Evolutionary conservation across 2,888 invertebrate genomes (phyloP).

Genomic region (Amphipyra tragopoginis): DNA sequence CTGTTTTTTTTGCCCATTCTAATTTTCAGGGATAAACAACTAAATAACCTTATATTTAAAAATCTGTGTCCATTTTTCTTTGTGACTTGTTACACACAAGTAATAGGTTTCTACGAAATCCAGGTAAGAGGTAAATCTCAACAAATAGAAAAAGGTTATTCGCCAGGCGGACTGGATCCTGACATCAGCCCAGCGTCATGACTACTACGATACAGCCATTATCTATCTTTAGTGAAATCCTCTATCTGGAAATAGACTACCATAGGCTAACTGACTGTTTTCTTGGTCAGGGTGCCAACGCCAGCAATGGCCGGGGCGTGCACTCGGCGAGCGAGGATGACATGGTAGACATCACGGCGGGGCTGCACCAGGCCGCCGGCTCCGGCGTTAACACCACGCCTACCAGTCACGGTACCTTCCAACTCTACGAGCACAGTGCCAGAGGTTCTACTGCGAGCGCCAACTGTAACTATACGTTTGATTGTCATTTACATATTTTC

Average conservation of each 20-base stretch:
- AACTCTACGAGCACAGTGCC: constrained; percentile 80
- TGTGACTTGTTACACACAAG: too few relatives aligned
- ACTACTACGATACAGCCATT: too few relatives aligned
- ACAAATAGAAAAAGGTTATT: not conserved
- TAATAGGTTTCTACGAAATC: too few relatives aligned
- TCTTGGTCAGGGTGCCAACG: constrained; percentile 64
- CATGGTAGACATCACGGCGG: constrained; percentile 81
- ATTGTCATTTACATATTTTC: constrained; percentile 1
- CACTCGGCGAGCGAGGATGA: constrained; percentile 75
- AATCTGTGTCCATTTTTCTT: too few relatives aligned
- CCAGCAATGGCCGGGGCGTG: constrained; percentile 72
- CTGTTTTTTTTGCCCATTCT: too few relatives aligned
- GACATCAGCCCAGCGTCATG: not conserved
- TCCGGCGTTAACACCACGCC: constrained; percentile 69
- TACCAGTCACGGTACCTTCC: constrained; percentile 85
- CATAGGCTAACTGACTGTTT: not conserved
- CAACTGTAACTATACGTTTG: constrained; percentile 72
- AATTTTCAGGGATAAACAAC: too few relatives aligned
- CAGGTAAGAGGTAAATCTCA: too few relatives aligned
- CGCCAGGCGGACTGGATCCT: not conserved
- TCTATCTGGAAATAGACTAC: too few relatives aligned
- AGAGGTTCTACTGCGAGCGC: constrained; percentile 74
- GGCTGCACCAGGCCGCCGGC: constrained; percentile 73
- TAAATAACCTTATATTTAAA: too few relatives aligned
- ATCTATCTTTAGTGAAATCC: too few relatives aligned